phyloP scores from a whole-genome alignment of 2,888 invertebrate species.

The Busseola fusca region DNA sequence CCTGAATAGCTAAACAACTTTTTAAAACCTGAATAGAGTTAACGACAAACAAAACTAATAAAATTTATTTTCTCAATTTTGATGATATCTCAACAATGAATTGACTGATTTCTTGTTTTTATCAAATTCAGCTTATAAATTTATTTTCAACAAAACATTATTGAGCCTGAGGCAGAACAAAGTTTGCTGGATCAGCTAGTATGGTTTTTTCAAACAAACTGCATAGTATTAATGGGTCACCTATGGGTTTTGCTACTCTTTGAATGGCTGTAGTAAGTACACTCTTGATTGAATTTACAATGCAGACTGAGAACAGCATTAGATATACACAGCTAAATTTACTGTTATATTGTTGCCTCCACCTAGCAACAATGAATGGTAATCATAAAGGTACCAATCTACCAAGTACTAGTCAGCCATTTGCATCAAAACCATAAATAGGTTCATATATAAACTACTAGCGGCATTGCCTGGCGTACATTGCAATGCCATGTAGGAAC shows the following conservation, averaged over 20 bases:
- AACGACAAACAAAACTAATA: not conserved
- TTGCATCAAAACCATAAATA: not conserved
- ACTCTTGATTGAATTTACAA: not conserved
- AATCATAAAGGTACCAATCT: not conserved
- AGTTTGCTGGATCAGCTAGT: not conserved
- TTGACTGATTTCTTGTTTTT: no score
- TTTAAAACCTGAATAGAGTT: no score
- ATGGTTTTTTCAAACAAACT: not conserved
- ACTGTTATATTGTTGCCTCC: not conserved
- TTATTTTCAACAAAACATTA: not conserved
- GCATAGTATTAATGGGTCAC: not conserved
- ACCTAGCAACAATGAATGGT: no score
- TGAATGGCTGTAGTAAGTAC: not conserved
- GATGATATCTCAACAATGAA: not conserved
- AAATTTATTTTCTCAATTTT: not conserved
- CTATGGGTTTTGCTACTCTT: not conserved
- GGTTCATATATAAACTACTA: no score
- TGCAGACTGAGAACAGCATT: no score
- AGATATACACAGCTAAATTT: not conserved
- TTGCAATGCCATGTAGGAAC: no score
- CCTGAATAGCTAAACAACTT: not conserved
- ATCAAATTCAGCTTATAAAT: not conserved
- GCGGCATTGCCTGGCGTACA: no score
- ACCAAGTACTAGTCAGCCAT: not conserved
- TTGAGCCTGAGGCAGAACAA: not conserved